Evolutionary conservation across 1,140 invertebrate genomes (phyloP).

Genomic region (Bombus picipes): DNA sequence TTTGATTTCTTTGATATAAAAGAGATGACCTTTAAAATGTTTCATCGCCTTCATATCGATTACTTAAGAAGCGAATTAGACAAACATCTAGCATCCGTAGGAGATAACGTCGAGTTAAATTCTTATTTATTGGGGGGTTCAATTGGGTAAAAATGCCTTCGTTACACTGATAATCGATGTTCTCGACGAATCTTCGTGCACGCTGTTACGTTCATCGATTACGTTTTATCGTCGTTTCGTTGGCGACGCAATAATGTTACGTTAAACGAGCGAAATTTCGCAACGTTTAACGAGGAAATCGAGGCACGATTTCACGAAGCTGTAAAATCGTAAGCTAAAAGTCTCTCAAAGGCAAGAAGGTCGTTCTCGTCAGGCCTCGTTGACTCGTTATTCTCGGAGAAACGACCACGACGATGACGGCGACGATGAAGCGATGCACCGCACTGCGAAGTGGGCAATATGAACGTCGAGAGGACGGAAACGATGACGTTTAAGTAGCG

Average conservation of each 20-base stretch:
- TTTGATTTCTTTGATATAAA: no score
- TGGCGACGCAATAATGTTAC: no score
- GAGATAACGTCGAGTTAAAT: no score
- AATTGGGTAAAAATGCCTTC: no score
- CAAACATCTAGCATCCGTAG: no score
- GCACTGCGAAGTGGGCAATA: constrained; percentile 20
- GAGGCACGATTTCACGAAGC: neutral
- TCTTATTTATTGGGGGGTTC: no score
- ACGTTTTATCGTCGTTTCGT: neutral
- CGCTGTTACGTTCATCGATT: neutral
- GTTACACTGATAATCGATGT: no score
- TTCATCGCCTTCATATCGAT: no score
- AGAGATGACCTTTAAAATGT: no score
- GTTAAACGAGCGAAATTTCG: neutral
- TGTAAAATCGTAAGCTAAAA: neutral
- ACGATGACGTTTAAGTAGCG: constrained; percentile 40
- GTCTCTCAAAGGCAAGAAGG: neutral
- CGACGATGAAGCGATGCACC: neutral
- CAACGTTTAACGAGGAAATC: neutral
- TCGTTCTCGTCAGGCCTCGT: constrained; percentile 12
- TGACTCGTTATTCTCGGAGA: constrained; percentile 22
- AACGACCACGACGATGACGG: neutral
- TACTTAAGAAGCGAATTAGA: no score
- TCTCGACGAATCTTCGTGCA: neutral
- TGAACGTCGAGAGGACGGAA: constrained; percentile 29